Evolutionary conservation across 2,113 vertebrate species (phyloP), one percentile per base, ranked within the genome.

Genomic region (Trematomus loennbergii): DNA sequence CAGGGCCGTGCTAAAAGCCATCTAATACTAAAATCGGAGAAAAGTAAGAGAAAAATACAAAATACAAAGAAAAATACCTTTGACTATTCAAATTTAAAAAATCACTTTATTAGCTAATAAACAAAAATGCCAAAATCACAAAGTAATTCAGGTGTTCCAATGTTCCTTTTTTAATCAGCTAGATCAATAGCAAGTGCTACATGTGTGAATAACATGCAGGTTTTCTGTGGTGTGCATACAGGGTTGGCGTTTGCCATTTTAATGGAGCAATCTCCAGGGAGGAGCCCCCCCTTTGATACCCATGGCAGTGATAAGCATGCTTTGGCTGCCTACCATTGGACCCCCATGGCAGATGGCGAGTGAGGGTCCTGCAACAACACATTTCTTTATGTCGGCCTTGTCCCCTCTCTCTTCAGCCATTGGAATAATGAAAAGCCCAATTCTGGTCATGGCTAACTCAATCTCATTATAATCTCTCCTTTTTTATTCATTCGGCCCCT

Each of bases 401-500:
- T 82, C 25, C 46, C 20, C 60, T 57, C 77, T 13, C 79, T 64
- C 94, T 94, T 86, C 94, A 95, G 93, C 80, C 92, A 87, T 79
- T 91, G 84, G 89, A 88, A 95, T 95, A 95, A 94, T 94, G 87
- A 93, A 93, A 96, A 95, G 91, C 93, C 92, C 75, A 83, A 91
- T 90, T 94, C 95, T 94, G 93, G 96, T 97, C 96, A 98, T 88
- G 95, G 96, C 92, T 97, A 96, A 95, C 96, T 96, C 96, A 97
- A 98, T 98, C 97, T 96, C 97, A 97, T 97, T 98, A 98, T 94
- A 96, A 94, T 93, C 94, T 90, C 92, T 91, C 88, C 84, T 91
- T 83, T 91, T 91, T 94, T 93, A 96, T 97, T 97, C 94, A 96
- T 95, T 88, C 88, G 64, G 82, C 92, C 96, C 96, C 96, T 91